Base-by-base conservation (phyloP, 2,113 vertebrate genomes). In the Sitta europaea region DNA sequence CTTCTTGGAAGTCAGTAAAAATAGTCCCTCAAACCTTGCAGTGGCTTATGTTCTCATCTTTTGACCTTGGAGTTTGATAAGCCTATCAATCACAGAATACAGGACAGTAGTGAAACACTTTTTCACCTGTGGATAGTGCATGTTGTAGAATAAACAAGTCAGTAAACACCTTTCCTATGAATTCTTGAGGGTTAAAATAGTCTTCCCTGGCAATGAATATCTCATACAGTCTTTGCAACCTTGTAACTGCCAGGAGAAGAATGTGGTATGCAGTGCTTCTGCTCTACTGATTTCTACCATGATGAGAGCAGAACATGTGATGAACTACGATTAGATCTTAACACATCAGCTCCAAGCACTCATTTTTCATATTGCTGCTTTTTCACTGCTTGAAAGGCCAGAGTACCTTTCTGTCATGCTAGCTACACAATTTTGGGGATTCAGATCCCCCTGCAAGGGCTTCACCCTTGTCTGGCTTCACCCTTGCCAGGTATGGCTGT, bases 11-110 rank as follows among this genome's bases (percentile, higher is more conserved):
- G 59, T 55, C 7, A 67, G 40, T 6, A 36, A 70, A 80, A 68
- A 2, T 45, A 12, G 13, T 47, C 20, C 1, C 0, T 23, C 33
- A 58, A 55, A 38, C 35, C 12, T 80, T 14, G 2, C 7, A 23
- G 19, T 78, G 17, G n/a, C 5, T 76, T 96, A 23, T n/a, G 8
- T 71, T 81, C 31, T 90, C 29, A 84, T 50, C 8, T 73, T 63
- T 59, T 50, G 31, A 22, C 20, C 16, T 25, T 67, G 58, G 24
- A 72, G 11, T 15, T 9, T 79, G 25, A n/a, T 54, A 58, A 77
- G 21, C 20, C 24, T 27, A 16, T 75, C 3, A 9, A 1, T 71
- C 28, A 6, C 59, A 25, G 29, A 81, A 51, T 54, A 33, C 0
- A 4, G 24, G 13, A 35, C 27, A 78, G 27, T 24, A 14, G 15